Evolutionary conservation across 1,140 invertebrate species (phyloP).

Genomic region (Drosophila auraria): DNA sequence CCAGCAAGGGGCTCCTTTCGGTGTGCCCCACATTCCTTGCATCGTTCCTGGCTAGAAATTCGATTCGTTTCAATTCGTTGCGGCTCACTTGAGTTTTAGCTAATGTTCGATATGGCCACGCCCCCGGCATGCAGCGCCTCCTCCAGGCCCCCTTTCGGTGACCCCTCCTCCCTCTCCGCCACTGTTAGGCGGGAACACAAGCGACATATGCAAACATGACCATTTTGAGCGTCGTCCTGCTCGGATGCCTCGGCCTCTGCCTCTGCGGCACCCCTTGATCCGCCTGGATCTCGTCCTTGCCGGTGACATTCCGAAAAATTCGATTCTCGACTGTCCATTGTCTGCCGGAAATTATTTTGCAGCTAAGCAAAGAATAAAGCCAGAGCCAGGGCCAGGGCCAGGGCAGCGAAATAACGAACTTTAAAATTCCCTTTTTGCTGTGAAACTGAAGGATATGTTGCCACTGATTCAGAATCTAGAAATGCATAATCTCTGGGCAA

Average conservation of each 20-base stretch:
- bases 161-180: background rate
- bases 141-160: no score
- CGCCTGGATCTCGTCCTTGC: constrained; percentile 26
- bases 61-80: constrained; percentile 78
- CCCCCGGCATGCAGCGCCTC: constrained; percentile 30
- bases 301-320: constrained; percentile 48
- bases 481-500: no score
- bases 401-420: constrained; percentile 27
- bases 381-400: background rate
- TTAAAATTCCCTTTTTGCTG: constrained; percentile 22
- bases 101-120: constrained; percentile 81
- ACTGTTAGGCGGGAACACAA: constrained; percentile 10
- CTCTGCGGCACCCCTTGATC: background rate
- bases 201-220: constrained; percentile 79
- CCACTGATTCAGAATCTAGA: background rate
- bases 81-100: constrained; percentile 82
- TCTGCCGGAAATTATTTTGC: constrained; percentile 79
- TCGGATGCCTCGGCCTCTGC: constrained; percentile 1
- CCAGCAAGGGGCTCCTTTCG: constrained; percentile 11
- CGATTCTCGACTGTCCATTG: constrained; percentile 61
- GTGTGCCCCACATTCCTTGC: constrained; percentile 45
- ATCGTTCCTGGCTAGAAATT: constrained; percentile 60
- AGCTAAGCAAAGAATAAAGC: constrained; percentile 52
- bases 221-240: constrained; percentile 62
- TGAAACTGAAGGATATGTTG: background rate